A percentile compares a stretch with the other conserved stretches of the same genome.
Conservation (phyloP, 2,888 invertebrate species). For the Portevinia maculata region DNA sequence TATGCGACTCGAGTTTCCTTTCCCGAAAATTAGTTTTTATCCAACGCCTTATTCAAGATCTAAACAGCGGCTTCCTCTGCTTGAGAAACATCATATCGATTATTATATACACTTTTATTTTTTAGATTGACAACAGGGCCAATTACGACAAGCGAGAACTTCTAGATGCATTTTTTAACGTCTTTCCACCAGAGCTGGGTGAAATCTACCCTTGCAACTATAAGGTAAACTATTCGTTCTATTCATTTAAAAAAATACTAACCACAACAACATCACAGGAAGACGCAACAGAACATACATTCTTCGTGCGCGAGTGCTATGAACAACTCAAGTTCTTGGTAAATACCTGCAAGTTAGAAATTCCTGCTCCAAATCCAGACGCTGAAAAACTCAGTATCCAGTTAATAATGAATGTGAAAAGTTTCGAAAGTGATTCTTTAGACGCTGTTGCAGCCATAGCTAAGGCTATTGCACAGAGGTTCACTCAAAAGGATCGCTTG, state of each 20-base stretch:
- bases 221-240: slow-evolving; percentile 74
- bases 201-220: slow-evolving; percentile 81
- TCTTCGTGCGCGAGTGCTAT: slow-evolving; percentile 79
- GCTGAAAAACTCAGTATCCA: slow-evolving; percentile 75
- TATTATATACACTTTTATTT: background rate
- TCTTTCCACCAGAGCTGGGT: slow-evolving; percentile 75
- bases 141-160: slow-evolving; percentile 76
- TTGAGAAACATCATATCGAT: background rate
- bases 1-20: too few species aligned
- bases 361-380: slow-evolving; percentile 58
- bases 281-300: slow-evolving; percentile 77
- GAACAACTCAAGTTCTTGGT: slow-evolving; percentile 78
- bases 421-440: slow-evolving; percentile 77
- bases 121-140: slow-evolving; percentile 76
- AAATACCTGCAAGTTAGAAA: slow-evolving; percentile 76
- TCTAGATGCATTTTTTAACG: slow-evolving; percentile 78
- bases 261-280: slow-evolving; percentile 73
- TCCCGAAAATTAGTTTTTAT: too few species aligned
- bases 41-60: too few species aligned
- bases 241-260: background rate
- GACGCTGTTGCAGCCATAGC: slow-evolving; percentile 78
- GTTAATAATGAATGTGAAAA: slow-evolving; percentile 79
- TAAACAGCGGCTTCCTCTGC: too few species aligned
- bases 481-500: slow-evolving; percentile 77
- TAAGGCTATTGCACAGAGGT: slow-evolving; percentile 77